Conservation (phyloP, 2,113 vertebrate genomes). For the Madoqua kirkii region DNA sequence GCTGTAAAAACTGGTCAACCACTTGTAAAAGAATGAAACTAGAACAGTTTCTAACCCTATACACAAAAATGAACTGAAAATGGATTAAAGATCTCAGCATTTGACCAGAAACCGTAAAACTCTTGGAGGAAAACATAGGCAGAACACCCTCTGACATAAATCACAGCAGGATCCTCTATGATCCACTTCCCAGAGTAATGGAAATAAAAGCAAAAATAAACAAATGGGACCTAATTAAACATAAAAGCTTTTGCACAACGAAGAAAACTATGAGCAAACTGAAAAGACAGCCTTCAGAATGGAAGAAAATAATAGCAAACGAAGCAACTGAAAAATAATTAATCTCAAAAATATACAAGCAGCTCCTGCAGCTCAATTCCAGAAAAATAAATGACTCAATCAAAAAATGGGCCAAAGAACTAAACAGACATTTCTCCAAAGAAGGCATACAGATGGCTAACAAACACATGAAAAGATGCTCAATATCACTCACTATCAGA, state of each 20-base stretch:
- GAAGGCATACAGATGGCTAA: background rate
- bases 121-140: background rate
- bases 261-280: background rate
- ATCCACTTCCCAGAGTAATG: background rate
- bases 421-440: background rate
- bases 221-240: background rate
- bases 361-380: background rate
- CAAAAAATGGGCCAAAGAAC: background rate
- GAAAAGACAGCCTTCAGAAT: background rate
- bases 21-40: background rate
- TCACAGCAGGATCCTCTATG: background rate
- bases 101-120: background rate
- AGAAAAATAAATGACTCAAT: background rate
- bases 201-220: background rate
- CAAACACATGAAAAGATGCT: background rate
- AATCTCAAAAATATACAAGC: background rate
- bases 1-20: background rate
- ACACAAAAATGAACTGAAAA: background rate
- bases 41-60: background rate
- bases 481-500: background rate
- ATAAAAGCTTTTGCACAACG: background rate
- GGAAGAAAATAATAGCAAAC: background rate
- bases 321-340: background rate
- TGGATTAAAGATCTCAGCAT: background rate
- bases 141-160: background rate